Percentiles rank a stretch among this genome's conserved stretches.
These are phyloP conservation scores for Melieria crassipennis DNA, from an alignment of 2,888 invertebrate species.

Conservation along the genomic window DNA sequence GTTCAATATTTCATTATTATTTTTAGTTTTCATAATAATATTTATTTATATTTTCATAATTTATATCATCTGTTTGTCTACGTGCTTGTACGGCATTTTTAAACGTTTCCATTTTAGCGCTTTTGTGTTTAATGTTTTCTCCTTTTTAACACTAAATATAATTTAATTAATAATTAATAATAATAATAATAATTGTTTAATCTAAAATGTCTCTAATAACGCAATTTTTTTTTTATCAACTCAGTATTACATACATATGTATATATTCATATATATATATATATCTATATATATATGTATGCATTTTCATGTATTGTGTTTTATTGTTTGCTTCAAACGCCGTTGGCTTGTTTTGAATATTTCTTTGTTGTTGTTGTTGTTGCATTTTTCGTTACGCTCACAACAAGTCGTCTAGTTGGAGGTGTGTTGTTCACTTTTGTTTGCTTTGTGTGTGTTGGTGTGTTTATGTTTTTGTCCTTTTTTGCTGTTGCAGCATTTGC, in stretches of 20 bases:
- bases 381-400: background rate
- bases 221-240: constrained; percentile 15
- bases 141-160: constrained; percentile 9
- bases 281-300: background rate
- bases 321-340: background rate
- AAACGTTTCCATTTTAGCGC: background rate
- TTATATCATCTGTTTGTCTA: background rate
- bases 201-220: constrained; percentile 22
- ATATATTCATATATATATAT: background rate
- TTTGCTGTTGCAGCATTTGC: constrained; percentile 27
- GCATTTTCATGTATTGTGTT: constrained; percentile 16
- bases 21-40: constrained; percentile 8
- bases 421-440: background rate
- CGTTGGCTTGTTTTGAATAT: too few species aligned
- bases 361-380: background rate
- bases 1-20: constrained; percentile 6
- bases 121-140: background rate
- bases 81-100: background rate
- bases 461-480: constrained; percentile 21
- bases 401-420: background rate
- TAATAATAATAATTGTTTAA: constrained; percentile 11
- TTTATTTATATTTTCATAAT: background rate
- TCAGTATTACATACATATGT: background rate
- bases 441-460: background rate
- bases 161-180: constrained; percentile 17